These are phyloP conservation scores for Musca domestica DNA, from an alignment of 1,140 invertebrate genomes.

Conservation along the genomic window DNA sequence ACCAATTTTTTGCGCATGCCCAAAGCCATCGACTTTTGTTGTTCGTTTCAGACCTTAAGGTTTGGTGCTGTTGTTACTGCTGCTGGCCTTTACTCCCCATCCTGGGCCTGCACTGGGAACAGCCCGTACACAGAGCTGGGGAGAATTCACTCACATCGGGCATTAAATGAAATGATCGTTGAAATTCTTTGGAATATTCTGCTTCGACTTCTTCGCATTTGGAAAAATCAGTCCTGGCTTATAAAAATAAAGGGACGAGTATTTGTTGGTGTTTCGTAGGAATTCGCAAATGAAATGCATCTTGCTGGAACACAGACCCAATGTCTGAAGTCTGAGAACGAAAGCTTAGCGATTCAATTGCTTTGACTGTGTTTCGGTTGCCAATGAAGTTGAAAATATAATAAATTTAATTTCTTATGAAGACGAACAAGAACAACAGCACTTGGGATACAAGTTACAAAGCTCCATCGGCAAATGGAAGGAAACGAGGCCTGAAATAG, in stretches of 20 bases:
- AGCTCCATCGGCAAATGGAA: no score
- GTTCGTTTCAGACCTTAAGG: neutral
- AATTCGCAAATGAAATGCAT: slow-evolving; percentile 53
- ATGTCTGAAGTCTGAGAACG: neutral
- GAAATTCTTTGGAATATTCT: slow-evolving; percentile 12
- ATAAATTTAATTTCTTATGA: slow-evolving; percentile 18
- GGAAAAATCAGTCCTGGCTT: neutral
- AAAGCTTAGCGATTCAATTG: slow-evolving; percentile 1
- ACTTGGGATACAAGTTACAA: no score
- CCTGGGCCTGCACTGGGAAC: neutral
- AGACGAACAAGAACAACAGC: neutral
- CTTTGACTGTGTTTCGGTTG: neutral
- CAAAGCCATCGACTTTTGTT: no score
- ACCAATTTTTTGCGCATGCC: neutral
- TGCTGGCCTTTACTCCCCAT: neutral
- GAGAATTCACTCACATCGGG: neutral
- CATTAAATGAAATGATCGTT: slow-evolving; percentile 13
- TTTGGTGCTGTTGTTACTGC: neutral
- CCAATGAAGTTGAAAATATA: slow-evolving; percentile 19
- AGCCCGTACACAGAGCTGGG: neutral
- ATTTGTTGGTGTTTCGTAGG: slow-evolving; percentile 40
- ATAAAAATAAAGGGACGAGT: slow-evolving; percentile 29
- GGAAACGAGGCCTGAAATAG: no score
- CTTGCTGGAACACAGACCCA: neutral
- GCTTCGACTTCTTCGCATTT: no score